These are phyloP conservation scores for Aleiodes testaceus DNA, from an alignment of 2,888 invertebrate genomes.

Conservation along the genomic window DNA sequence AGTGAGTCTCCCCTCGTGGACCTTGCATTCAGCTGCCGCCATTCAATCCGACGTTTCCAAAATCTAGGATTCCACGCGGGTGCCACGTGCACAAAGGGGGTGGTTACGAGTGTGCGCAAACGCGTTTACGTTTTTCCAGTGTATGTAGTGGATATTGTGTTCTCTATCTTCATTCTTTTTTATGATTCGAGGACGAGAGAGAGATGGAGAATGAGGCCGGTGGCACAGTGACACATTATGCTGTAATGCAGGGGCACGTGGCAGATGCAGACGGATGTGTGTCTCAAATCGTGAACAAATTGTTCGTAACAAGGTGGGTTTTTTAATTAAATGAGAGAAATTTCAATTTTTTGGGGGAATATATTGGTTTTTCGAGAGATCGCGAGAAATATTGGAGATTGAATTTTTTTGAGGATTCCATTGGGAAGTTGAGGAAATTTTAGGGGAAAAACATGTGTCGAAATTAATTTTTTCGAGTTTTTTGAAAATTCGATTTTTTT, in stretches of 20 bases:
- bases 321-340: too few relatives aligned
- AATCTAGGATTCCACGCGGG: slow-evolving; percentile 66
- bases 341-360: too few relatives aligned
- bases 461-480: too few relatives aligned
- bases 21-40: slow-evolving; percentile 68
- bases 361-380: too few relatives aligned
- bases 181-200: slow-evolving; percentile 45
- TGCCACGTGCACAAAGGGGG: slow-evolving; percentile 45
- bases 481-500: too few relatives aligned
- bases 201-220: slow-evolving; percentile 52
- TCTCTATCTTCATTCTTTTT: slow-evolving; percentile 39
- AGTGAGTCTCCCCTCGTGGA: slow-evolving; percentile 42
- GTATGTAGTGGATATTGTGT: slow-evolving; percentile 33
- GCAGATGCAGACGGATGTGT: slow-evolving; percentile 62
- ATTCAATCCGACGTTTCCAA: slow-evolving; percentile 67
- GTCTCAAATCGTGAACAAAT: neutral
- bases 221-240: slow-evolving; percentile 72
- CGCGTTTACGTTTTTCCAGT: slow-evolving; percentile 26
- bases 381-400: too few relatives aligned
- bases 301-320: neutral
- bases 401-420: too few relatives aligned
- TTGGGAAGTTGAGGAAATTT: too few relatives aligned
- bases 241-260: slow-evolving; percentile 70
- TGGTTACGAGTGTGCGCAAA: slow-evolving; percentile 36
- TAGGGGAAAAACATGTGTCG: too few relatives aligned